Base-by-base conservation (phyloP, 1,140 invertebrate species). In the Chelonus insularis region DNA sequence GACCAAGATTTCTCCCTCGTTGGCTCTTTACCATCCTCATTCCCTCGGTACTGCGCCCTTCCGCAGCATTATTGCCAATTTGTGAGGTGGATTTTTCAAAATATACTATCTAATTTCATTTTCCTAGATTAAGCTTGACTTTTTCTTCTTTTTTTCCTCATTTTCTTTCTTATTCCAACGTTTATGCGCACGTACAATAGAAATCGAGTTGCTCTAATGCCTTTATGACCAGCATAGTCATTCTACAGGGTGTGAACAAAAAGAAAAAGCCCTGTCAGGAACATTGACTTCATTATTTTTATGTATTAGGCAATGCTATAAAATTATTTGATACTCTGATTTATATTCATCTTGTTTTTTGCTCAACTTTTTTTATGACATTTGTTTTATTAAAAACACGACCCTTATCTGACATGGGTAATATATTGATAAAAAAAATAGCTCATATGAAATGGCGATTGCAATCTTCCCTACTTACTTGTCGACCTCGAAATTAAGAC, bases 41-140 rank as follows among this genome's bases (percentile, higher is more conserved):
- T 36, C 50, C 14, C 7, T 52, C 54, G 41, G 23, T 32, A 2
- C 36, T 29, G 12, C n/a, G 20, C 12, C 36, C 39, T 16, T 39
- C 34, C 18, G 25, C 32, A 41, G 37, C 57, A 37, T 64, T 64
- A 64, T 50, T 64, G 57, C 66, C 62, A 67, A 64, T 67, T 67
- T 64, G 65, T 55, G 48, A 29, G 47, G 45, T 20, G 39, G 36
- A 52, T 63, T 66, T 66, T 57, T 60, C 39, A 52, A 62, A 65
- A 65, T 65, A 65, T 62, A 65, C 25, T 57, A 59, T 65, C 43
- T 64, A 58, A 58, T 65, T 65, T 65, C 43, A 65, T 65, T 62
- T 47, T 14, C 37, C 16, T 54, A 60, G 56, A 65, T 65, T 57
- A 65, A 25, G 52, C 7, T 16, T 37, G 18, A 21, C 36, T 34